phyloP scores from a whole-genome alignment of 1,140 invertebrate genomes.

The Hyposmocoma kahamanoa region DNA sequence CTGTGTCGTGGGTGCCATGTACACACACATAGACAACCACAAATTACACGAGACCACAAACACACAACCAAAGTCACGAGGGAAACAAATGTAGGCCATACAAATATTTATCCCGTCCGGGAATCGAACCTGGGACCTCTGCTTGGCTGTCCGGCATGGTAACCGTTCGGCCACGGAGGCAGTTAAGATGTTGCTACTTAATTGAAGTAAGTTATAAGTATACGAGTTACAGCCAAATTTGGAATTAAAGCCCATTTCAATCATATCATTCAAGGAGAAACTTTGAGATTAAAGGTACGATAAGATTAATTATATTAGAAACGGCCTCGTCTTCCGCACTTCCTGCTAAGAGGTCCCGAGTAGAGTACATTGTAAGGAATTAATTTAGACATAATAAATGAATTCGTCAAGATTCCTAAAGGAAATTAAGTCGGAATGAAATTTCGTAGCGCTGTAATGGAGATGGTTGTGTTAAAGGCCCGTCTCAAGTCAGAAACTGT shows the following conservation, averaged over 20 bases:
- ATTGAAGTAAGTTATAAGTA: no score
- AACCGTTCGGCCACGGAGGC: no score
- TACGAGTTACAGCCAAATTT: constrained; percentile 3
- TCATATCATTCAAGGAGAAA: constrained; percentile 24
- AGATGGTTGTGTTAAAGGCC: constrained; percentile 10
- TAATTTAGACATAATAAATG: constrained; percentile 31
- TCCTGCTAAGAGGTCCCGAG: constrained; percentile 20
- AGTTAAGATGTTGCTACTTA: no score
- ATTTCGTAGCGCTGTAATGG: constrained; percentile 17
- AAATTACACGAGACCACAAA: no score
- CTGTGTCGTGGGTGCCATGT: no score
- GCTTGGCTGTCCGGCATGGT: no score
- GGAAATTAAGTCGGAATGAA: constrained; percentile 23
- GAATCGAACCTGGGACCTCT: no score
- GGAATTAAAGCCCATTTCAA: constrained; percentile 14
- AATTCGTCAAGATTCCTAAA: constrained; percentile 30
- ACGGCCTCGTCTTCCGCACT: constrained; percentile 22
- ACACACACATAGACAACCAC: no score
- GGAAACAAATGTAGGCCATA: no score
- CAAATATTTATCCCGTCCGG: no score
- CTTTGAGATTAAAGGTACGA: constrained; percentile 29
- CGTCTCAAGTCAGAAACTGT: constrained; percentile 6
- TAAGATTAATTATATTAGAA: constrained; percentile 38
- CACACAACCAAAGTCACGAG: no score
- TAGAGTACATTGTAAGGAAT: constrained; percentile 21